phyloP scores from a whole-genome alignment of 2,113 vertebrate species.

The Turdus rufiventris region DNA sequence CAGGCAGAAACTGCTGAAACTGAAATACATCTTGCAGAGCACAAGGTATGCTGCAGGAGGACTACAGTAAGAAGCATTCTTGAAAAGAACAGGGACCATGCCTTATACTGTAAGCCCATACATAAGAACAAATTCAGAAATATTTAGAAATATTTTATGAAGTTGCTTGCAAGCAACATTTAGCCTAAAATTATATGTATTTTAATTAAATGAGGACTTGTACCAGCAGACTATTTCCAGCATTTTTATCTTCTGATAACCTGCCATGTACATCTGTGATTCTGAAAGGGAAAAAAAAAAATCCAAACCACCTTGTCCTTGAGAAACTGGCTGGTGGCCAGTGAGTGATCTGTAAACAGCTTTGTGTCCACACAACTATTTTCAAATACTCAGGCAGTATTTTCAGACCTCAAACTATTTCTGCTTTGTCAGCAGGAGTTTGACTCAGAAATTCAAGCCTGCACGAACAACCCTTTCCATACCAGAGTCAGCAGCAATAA shows the following conservation, averaged over 20 bases:
- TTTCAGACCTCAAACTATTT: constrained; percentile 27
- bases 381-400: constrained; percentile 13
- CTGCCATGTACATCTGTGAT: constrained; percentile 20
- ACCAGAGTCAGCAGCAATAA: background rate
- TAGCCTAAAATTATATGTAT: background rate
- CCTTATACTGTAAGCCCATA: background rate
- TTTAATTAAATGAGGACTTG: background rate
- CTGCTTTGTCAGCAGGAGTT: background rate
- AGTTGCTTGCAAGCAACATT: background rate
- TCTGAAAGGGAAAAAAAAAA: background rate
- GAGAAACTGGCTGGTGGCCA: constrained; percentile 1
- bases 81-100: background rate
- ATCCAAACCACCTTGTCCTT: constrained; percentile 15
- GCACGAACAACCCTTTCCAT: background rate
- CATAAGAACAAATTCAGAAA: background rate
- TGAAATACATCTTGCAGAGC: background rate
- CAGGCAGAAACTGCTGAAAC: background rate
- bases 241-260: constrained; percentile 24
- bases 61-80: background rate
- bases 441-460: constrained; percentile 6
- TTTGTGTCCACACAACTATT: constrained; percentile 1
- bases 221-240: background rate
- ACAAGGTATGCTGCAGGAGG: background rate
- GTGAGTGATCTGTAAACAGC: background rate
- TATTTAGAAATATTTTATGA: background rate